Conservation (phyloP, 2,888 invertebrate species). For the Mimumesa dahlbomi region DNA sequence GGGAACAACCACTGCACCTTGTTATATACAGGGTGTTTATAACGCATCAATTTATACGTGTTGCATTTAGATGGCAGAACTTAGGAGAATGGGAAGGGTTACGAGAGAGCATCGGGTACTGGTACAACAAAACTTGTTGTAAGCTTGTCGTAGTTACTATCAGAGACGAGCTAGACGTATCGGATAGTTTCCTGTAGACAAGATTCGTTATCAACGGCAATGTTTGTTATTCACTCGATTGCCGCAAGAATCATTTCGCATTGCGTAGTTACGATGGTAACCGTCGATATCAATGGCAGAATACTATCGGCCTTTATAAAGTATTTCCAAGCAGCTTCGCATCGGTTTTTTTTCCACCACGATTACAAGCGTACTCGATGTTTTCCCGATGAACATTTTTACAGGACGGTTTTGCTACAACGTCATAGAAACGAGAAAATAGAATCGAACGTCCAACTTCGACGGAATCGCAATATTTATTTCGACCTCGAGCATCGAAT, state of each 20-base stretch:
- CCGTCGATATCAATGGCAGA: conserved; percentile 20
- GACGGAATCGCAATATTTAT: neutral
- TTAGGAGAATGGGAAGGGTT: neutral
- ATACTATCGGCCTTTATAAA: neutral
- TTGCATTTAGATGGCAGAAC: no score
- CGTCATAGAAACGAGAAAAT: no score
- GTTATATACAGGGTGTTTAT: conserved; percentile 23
- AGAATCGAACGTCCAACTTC: neutral
- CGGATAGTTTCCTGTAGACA: conserved; percentile 44
- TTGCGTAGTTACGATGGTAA: conserved; percentile 1
- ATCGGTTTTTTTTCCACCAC: conserved; percentile 13
- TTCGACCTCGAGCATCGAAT: neutral
- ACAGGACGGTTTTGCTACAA: no score
- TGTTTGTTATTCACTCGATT: conserved; percentile 43
- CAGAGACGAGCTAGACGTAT: conserved; percentile 41
- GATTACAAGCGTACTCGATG: neutral
- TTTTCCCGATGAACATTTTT: no score
- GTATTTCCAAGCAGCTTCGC: neutral
- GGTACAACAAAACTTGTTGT: no score
- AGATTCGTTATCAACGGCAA: conserved; percentile 45
- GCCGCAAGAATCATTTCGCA: conserved; percentile 32
- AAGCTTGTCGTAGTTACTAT: conserved; percentile 41
- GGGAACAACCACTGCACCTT: conserved; percentile 53
- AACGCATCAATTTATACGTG: neutral
- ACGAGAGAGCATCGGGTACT: no score